These are phyloP conservation scores for Bacillus rossius DNA, from an alignment of 1,140 invertebrate genomes.

Conservation along the genomic window DNA sequence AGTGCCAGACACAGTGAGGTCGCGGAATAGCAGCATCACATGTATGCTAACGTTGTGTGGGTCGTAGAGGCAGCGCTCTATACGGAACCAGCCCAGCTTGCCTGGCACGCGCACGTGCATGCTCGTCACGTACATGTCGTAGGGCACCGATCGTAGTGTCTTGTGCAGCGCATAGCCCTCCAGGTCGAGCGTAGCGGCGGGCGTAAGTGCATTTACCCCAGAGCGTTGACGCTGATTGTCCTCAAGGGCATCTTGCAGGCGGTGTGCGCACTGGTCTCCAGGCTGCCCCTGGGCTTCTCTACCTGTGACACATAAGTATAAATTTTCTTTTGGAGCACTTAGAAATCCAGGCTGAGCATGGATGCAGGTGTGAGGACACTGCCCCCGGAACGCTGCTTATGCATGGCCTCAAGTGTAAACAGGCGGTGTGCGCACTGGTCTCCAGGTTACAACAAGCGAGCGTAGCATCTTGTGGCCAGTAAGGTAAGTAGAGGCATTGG, in stretches of 20 bases:
- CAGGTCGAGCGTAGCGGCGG: slow-evolving; percentile 42
- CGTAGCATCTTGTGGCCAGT: too few species aligned
- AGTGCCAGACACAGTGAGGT: slow-evolving; percentile 65
- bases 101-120: slow-evolving; percentile 54
- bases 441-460: too few species aligned
- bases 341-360: too few species aligned
- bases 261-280: slow-evolving; percentile 1
- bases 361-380: too few species aligned
- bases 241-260: slow-evolving; percentile 2
- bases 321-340: too few species aligned
- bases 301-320: too few species aligned
- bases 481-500: too few species aligned
- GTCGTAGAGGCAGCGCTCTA: slow-evolving; percentile 45
- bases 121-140: slow-evolving; percentile 59
- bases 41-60: slow-evolving; percentile 65
- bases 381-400: too few species aligned
- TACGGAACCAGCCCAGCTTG: slow-evolving; percentile 44
- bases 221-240: not conserved
- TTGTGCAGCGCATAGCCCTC: slow-evolving; percentile 57
- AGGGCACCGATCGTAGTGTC: slow-evolving; percentile 49
- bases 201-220: not conserved
- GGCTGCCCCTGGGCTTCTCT: too few species aligned
- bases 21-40: slow-evolving; percentile 68
- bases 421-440: too few species aligned
- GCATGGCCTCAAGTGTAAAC: too few species aligned